Evolutionary conservation across 2,113 vertebrate genomes (phyloP), one percentile per base, ranked within the genome.

Genomic region (Tupaia tana): DNA sequence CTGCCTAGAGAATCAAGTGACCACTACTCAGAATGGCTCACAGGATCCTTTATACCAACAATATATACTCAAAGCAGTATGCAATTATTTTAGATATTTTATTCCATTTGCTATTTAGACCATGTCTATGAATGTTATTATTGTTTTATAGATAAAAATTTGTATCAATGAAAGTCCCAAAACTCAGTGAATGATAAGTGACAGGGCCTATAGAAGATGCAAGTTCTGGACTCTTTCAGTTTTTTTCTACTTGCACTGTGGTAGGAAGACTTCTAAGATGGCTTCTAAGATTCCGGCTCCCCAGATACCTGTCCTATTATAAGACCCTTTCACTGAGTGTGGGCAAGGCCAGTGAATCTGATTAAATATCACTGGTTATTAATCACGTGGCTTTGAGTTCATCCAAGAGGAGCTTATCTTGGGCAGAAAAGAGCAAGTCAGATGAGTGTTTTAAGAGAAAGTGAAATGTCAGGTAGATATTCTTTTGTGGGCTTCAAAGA

Each of bases 121-220:
- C 19, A 90, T 69, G 16, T 84, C 25, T 80, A 52, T 86, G 31
- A 93, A 82, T 10, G 19, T 70, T 9, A 74, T 27, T 78, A 22
- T 75, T 27, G 67, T 81, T 87, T 63, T 64, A 91, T 66, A 67
- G 25, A 22, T 89, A 58, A 91, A 86, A 74, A 69, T 34, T 85
- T 34, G 2, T 83, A 74, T 24, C 16, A 67, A 14, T 75, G 27
- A 89, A 87, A 19, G 7, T 81, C 3, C 6, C 12, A 9, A 90
- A 58, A 80, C 6, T n/a, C 4, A 6, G 16, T 59, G 22, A 9
- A 56, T 58, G 52, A 56, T 64, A 94, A 75, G 27, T 27, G 7
- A 9, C 43, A 86, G 0, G 13, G 24, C 18, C 25, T 24, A 29
- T 1, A 88, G 25, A 75, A 96, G 59, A 82, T 34, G 67, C 58